Evolutionary conservation across 2,888 invertebrate species (phyloP).

Genomic region (Scaeva pyrastri): DNA sequence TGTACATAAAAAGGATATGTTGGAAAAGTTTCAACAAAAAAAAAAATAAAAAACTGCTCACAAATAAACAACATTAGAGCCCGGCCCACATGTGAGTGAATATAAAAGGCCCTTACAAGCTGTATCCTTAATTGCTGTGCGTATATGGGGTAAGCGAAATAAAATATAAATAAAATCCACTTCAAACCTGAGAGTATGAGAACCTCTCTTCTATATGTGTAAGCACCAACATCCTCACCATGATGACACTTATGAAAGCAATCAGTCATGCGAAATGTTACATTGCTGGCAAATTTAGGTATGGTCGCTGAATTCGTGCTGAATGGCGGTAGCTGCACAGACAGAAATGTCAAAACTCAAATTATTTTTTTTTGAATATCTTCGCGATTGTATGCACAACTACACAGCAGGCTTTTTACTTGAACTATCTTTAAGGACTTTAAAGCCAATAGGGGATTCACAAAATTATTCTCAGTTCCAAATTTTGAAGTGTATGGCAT

Average conservation of each 20-base stretch:
- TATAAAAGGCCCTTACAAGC: conserved; percentile 22
- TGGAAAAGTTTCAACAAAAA: conserved; percentile 1
- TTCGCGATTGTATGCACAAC: neutral
- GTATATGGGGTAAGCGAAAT: conserved; percentile 6
- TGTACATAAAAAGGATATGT: no score
- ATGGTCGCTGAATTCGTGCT: conserved; percentile 19
- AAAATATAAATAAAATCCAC: conserved; percentile 27
- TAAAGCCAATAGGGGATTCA: neutral
- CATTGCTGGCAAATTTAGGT: conserved; percentile 30
- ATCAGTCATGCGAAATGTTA: conserved; percentile 70
- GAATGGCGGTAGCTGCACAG: neutral
- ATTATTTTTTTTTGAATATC: neutral
- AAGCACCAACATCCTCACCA: conserved; percentile 4
- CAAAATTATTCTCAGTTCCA: neutral
- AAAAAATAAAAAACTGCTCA: neutral
- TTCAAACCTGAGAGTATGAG: conserved; percentile 7
- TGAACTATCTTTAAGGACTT: neutral
- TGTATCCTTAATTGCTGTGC: conserved; percentile 34
- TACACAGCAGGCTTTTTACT: neutral
- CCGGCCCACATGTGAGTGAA: neutral
- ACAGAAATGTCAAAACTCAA: conserved; percentile 18
- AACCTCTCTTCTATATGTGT: neutral
- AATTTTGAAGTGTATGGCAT: no score
- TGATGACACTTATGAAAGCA: conserved; percentile 68
- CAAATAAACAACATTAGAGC: conserved; percentile 53